A percentile compares a stretch with the other conserved stretches of the same genome.
Evolutionary conservation across 2,797 vertebrate genomes (phyloP).

Genomic region (Odontamblyopus rebecca): DNA sequence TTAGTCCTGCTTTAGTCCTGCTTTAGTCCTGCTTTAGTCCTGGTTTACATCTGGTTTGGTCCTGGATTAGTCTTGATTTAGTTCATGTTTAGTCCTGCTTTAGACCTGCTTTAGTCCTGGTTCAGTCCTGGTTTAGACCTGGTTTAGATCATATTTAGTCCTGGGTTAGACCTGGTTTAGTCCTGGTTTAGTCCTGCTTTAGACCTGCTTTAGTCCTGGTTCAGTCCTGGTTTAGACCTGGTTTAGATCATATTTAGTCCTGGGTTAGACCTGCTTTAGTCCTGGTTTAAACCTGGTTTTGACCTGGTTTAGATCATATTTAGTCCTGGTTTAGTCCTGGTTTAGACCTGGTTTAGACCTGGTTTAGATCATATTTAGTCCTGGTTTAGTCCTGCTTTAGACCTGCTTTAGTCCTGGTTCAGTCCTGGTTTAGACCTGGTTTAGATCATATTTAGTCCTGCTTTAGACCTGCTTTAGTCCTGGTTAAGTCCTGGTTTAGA

Average conservation of each 20-base stretch:
- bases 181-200: neutral
- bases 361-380: neutral
- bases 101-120: neutral
- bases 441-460: neutral
- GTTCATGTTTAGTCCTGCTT: neutral
- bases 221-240: neutral
- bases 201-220: neutral
- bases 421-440: neutral
- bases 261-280: neutral
- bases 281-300: neutral
- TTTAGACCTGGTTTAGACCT: no score
- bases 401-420: neutral
- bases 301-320: neutral
- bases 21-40: no score
- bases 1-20: no score
- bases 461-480: neutral
- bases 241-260: neutral
- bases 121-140: neutral
- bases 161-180: neutral
- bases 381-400: neutral
- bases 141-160: neutral
- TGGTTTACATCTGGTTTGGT: no score
- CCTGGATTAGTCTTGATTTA: neutral
- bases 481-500: neutral
- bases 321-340: neutral